Conservation (phyloP, 2,113 vertebrate species). For the Antechinus stuartii region DNA sequence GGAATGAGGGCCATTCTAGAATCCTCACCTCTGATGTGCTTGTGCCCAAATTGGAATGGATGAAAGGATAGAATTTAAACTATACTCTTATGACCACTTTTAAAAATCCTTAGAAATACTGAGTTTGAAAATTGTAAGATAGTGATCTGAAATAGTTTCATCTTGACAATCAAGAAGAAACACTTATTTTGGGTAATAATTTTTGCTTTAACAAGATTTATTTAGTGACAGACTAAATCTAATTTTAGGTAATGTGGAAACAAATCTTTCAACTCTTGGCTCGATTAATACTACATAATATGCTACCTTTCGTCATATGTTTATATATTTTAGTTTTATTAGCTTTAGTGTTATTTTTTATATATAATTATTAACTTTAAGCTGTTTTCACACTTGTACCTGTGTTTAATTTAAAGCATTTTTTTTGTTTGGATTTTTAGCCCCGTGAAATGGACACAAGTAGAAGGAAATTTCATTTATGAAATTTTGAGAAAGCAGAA, state of each 20-base stretch:
- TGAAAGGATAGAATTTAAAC: background rate
- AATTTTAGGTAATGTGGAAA: conserved; percentile 10
- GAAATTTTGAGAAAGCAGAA: conserved; percentile 58
- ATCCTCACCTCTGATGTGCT: background rate
- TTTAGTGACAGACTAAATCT: background rate
- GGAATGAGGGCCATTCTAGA: background rate
- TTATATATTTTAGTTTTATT: background rate
- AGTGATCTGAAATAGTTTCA: conserved; percentile 10
- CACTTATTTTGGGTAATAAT: background rate
- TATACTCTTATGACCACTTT: background rate
- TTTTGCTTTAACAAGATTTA: background rate
- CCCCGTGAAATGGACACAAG: conserved; percentile 97
- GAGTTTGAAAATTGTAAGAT: background rate
- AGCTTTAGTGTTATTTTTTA: background rate
- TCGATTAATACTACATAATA: too few relatives aligned
- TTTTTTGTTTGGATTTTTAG: conserved; percentile 84
- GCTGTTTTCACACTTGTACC: conserved; percentile 12
- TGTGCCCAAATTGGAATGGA: background rate
- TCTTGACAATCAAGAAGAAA: conserved; percentile 13
- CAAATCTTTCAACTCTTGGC: background rate
- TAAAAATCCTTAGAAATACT: background rate
- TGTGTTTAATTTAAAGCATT: background rate
- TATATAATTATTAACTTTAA: background rate
- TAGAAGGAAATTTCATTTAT: conserved; percentile 97
- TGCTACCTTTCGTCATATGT: background rate